phyloP scores from a whole-genome alignment of 2,113 vertebrate species.

The Vulpes vulpes region DNA sequence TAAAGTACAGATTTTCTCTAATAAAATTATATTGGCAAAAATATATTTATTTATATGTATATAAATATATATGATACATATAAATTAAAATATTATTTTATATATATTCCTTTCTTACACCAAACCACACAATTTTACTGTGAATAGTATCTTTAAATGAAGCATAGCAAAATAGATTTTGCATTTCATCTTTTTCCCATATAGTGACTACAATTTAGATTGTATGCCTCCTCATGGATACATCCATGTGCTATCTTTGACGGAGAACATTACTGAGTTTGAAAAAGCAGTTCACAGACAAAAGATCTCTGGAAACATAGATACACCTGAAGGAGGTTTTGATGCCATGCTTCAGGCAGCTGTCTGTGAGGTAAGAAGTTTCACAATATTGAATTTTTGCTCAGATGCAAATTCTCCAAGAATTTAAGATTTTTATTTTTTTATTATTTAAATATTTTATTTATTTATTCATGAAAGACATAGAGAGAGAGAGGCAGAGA shows the following conservation, averaged over 20 bases:
- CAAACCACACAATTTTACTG: neutral
- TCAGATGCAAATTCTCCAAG: neutral
- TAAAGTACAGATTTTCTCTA: neutral
- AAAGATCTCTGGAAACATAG: constrained; percentile 98
- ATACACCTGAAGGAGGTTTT: constrained; percentile 97
- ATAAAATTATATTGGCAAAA: neutral
- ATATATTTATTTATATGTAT: neutral
- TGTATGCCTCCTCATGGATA: constrained; percentile 98
- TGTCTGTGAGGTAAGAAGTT: constrained; percentile 94
- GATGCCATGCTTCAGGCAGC: constrained; percentile 98
- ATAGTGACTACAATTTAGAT: constrained; percentile 94
- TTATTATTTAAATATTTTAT: no score
- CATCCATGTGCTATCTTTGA: constrained; percentile 96
- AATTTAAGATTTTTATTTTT: neutral
- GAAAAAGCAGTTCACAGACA: constrained; percentile 94
- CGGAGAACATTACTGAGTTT: constrained; percentile 96
- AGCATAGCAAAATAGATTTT: neutral
- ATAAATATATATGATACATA: neutral
- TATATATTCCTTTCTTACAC: neutral
- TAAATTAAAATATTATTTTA: neutral
- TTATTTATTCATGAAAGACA: no score
- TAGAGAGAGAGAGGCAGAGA: no score
- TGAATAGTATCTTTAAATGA: constrained; percentile 15
- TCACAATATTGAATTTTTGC: neutral
- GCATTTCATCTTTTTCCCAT: constrained; percentile 37